Evolutionary conservation across 2,797 vertebrate genomes (phyloP), one percentile per base, ranked within the genome.

Genomic region (Lutra lutra): DNA sequence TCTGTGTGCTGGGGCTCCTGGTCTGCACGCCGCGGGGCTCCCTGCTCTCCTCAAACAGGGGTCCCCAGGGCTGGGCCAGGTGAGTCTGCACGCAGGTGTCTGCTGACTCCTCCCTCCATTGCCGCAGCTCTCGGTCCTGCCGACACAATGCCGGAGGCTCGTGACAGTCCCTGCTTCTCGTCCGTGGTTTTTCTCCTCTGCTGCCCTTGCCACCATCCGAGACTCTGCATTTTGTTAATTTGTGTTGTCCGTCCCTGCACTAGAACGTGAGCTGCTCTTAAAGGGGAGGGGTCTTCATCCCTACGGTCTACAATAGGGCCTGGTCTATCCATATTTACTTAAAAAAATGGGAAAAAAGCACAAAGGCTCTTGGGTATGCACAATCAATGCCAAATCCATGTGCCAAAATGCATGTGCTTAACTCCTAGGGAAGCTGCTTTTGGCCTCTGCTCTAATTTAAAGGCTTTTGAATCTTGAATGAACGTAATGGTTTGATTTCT

Each of bases 41-140:
- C 64, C 64, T 2, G 8, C 64, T 35, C 7, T 35, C n/a, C 64
- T 68, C 64, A 8, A 20, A 35, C 64, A 35, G n/a, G n/a, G 64
- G 8, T 68, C 32, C 32, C 64, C 7, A 32, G 35, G 66, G 35
- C 66, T 0, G 20, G 5, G 66, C 66, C 9, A 10, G 66, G n/a
- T 0, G 18, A 4, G 4, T 12, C 21, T 9, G 11, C 4, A 2
- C 0, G 3, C n/a, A 5, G n/a, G 68, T 23, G 35, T 5, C n/a
- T 21, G n/a, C 66, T 11, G n/a, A 17, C 66, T 64, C n/a, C 35
- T 3, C 11, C 68, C 35, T 35, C 68, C 5, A 1, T 5, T 12
- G 20, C 68, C 2, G 5, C 0, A 10, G 35, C 68, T 25, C 4
- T 38, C 0, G 11, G 68, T 12, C 9, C 20, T 13, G 68, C 35